These are phyloP conservation scores for Penaeus japonicus DNA, from an alignment of 1,140 invertebrate genomes.

Conservation along the genomic window DNA sequence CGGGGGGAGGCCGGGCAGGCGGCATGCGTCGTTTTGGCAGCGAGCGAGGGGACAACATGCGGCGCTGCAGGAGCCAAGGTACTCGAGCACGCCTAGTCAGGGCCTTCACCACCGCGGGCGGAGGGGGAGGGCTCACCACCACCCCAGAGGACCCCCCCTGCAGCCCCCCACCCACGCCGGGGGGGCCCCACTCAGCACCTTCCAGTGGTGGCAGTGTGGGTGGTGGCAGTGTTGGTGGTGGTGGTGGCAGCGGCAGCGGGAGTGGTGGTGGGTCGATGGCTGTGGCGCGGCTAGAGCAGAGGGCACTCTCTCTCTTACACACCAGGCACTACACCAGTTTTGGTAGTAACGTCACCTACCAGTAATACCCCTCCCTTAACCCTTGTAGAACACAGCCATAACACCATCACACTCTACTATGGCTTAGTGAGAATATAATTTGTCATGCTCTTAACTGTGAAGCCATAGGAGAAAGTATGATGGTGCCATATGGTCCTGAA, in stretches of 20 bases:
- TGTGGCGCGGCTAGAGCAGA: constrained; percentile 60
- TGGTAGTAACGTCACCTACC: constrained; percentile 74
- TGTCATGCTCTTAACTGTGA: not conserved
- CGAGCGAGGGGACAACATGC: constrained; percentile 66
- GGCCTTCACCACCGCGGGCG: constrained; percentile 66
- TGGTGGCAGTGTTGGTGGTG: constrained; percentile 55
- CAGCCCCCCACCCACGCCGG: constrained; percentile 52
- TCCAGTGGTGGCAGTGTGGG: constrained; percentile 53
- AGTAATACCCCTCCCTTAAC: constrained; percentile 21
- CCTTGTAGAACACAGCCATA: constrained; percentile 22
- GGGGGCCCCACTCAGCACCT: constrained; percentile 60
- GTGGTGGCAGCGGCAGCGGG: constrained; percentile 49
- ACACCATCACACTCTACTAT: not conserved
- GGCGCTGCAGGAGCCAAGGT: constrained; percentile 86
- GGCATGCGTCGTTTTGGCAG: constrained; percentile 61
- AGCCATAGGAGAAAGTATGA: not conserved
- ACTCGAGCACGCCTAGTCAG: constrained; percentile 68
- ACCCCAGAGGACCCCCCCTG: constrained; percentile 45
- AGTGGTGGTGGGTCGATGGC: constrained; percentile 62
- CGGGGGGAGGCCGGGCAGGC: constrained; percentile 61
- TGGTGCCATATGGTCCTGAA: constrained; percentile 1
- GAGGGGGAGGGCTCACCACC: constrained; percentile 62
- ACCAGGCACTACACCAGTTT: constrained; percentile 91
- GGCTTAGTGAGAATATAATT: not conserved
- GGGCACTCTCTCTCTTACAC: constrained; percentile 72